Evolutionary conservation across 2,113 vertebrate genomes (phyloP), one percentile per base, ranked within the genome.

Genomic region (Limnothrissa miodon): DNA sequence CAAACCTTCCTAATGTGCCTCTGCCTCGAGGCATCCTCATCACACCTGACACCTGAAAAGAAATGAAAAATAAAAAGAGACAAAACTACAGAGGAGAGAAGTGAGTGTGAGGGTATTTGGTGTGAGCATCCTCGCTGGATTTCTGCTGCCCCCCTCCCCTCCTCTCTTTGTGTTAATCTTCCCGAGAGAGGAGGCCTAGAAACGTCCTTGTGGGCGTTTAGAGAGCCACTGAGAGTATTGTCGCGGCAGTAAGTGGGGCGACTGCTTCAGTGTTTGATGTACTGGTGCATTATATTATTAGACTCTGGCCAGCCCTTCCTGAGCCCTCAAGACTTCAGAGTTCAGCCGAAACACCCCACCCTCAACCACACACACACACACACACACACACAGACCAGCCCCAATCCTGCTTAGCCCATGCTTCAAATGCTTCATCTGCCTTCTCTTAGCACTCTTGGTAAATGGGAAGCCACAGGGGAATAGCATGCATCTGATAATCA

Each of bases 391-490:
- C 53, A 59, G 21, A 59, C 53, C 56, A 33, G 6, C 66, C 1
- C 80, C 25, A 78, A 62, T 70, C 81, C 83, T 51, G 86, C 82
- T 83, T 39, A 80, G 78, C 79, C 82, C 78, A 83, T 70, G 85
- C 85, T 83, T 84, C 88, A 85, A 70, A 83, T 70, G 85, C 85
- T 83, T 84, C 88, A 85, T 86, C 87, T 87, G 87, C 74, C 80
- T 48, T 82, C 85, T 87, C 66, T n/a, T 23, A 87, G 84, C 88
- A 86, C 88, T 92, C 91, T 89, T 85, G 36, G 48, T 90, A 91
- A 92, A 90, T 81, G 87, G 80, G 84, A 85, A 79, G 51, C 85
- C 88, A 89, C 88, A 84, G 74, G 15, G 86, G 92, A 86, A 89
- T 87, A 91, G 85, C 85, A 84, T 39, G 83, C 78, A 51, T 29